Base-by-base conservation (phyloP, 2,113 vertebrate genomes). In the Phaetusa simplex region DNA sequence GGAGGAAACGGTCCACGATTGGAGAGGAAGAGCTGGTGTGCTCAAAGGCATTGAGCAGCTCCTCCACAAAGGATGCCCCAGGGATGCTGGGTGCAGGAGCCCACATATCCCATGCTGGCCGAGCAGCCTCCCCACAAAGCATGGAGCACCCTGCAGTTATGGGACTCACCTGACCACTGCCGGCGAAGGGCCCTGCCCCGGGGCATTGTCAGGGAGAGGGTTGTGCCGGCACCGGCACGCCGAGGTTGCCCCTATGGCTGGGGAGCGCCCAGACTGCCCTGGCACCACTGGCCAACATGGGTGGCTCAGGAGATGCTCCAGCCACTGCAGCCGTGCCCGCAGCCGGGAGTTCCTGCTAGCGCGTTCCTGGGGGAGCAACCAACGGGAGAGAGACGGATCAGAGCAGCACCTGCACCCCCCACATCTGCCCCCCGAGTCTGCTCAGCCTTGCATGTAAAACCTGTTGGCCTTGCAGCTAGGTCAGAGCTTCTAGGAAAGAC, bases 121-220 rank as follows among this genome's bases (percentile, higher is more conserved):
- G 34, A 59, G 45, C 43, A 12, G 21, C 40, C 26, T 29, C 36
- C 64, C 2, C 8, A 14, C 66, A 6, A 32, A 22, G 40, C 2
- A 1, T 12, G 64, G 15, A 65, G 23, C 32, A 36, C 14, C 27
- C 27, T 9, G 20, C 1, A 5, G 42, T 36, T 7, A 18, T 8
- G 21, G 50, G 11, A 70, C 94, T 42, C 85, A 99, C 98, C 98
- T 94, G 53, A 88, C 45, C 12, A 58, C 74, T 13, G 88, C 85
- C 3, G 53, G 56, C 7, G 52, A 59, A 49, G 62, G 26, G 18
- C 56, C 83, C 30, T 40, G 86, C 45, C 14, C 55, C 40, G 0
- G 5, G 22, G 77, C 22, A 7, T 38, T 27, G 69, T 93, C 59
- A 36, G 98, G 80, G 43, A 97, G 58, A 2, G 34, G 38, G 40